Conservation (phyloP, 2,888 invertebrate genomes). For the Mamestra brassicae region DNA sequence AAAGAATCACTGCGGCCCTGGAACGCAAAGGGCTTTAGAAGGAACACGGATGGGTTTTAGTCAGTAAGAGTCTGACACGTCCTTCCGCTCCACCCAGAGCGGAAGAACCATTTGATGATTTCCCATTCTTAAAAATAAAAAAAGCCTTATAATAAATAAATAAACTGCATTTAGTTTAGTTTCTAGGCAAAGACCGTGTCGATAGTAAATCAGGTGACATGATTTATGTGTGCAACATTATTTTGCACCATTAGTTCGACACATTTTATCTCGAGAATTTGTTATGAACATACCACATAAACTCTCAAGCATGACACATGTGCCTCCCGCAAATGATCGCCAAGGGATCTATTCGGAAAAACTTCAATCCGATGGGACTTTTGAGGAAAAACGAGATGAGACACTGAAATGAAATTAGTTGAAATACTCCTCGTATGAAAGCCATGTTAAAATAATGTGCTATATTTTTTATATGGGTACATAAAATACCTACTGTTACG, state of each 20-base stretch:
- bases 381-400: slow-evolving; percentile 35
- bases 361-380: slow-evolving; percentile 27
- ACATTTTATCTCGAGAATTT: slow-evolving; percentile 24
- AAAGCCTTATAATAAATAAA: too few species aligned
- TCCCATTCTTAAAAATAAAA: too few species aligned
- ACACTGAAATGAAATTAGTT: slow-evolving; percentile 22
- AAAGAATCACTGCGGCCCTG: too few species aligned
- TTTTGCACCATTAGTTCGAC: not conserved
- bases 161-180: too few species aligned
- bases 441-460: not conserved
- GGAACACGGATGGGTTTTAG: too few species aligned
- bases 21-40: too few species aligned
- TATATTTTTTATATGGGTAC: not conserved
- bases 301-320: slow-evolving; percentile 17
- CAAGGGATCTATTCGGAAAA: slow-evolving; percentile 48
- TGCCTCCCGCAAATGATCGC: slow-evolving; percentile 29
- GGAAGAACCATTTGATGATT: too few species aligned
- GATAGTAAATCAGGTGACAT: too few species aligned
- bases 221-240: not conserved
- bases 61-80: too few species aligned
- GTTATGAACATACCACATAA: not conserved
- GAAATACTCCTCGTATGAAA: slow-evolving; percentile 2
- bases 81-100: too few species aligned
- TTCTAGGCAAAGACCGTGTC: too few species aligned
- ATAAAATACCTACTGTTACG: not conserved